Conservation (phyloP, 2,888 invertebrate species). For the Drosophila hamatofila region DNA sequence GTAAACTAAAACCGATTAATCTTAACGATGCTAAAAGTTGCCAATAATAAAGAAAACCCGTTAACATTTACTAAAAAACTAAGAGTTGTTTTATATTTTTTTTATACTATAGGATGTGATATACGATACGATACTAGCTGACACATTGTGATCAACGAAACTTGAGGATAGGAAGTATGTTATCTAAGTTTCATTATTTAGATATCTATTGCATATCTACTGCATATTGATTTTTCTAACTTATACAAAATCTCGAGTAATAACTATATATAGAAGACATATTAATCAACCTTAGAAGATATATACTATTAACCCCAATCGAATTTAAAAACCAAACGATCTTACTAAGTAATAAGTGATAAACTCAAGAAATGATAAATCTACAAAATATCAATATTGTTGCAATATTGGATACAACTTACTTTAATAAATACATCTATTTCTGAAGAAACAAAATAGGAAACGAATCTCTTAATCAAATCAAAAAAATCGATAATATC, state of each 20-base stretch:
- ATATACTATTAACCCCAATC: not conserved
- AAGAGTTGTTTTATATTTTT: not conserved
- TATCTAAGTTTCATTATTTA: too few relatives aligned
- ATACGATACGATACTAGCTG: too few relatives aligned
- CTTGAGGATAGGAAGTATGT: too few relatives aligned
- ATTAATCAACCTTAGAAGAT: not conserved
- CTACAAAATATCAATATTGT: not conserved
- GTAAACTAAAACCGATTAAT: conserved; percentile 66
- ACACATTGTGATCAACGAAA: too few relatives aligned
- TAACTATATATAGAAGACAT: too few relatives aligned
- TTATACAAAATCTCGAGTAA: not conserved
- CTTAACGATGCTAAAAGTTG: conserved; percentile 72
- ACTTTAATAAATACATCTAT: too few relatives aligned
- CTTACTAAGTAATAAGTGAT: not conserved
- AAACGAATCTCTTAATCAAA: too few relatives aligned
- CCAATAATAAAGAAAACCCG: conserved; percentile 63
- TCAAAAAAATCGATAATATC: not conserved
- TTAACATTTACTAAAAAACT: conserved; percentile 64
- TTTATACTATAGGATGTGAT: too few relatives aligned
- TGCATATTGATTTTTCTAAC: too few relatives aligned
- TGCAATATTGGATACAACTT: too few relatives aligned
- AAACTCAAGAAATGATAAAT: not conserved
- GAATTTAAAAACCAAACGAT: not conserved
- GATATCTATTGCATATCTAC: too few relatives aligned
- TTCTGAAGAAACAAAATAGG: too few relatives aligned